phyloP scores from a whole-genome alignment of 2,797 vertebrate genomes.

The Clarias fuscus region DNA sequence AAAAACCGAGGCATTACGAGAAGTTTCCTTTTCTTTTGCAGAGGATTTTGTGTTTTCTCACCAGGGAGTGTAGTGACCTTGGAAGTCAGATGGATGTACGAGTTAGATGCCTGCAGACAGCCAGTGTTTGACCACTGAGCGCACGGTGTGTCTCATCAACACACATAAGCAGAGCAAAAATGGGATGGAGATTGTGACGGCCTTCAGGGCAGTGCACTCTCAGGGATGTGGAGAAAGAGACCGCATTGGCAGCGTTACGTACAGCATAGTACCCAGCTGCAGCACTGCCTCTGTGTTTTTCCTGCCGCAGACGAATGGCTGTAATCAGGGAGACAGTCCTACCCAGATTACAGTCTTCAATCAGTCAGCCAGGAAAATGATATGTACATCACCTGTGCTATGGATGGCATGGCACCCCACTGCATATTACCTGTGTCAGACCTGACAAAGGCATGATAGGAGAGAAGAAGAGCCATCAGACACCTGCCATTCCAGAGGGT shows the following conservation, averaged over 20 bases:
- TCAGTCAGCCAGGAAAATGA: constrained; percentile 83
- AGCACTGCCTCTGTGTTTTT: constrained; percentile 78
- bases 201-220: constrained; percentile 58
- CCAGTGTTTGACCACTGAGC: constrained; percentile 73
- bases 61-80: constrained; percentile 71
- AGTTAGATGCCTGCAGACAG: constrained; percentile 71
- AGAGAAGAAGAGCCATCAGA: constrained; percentile 75
- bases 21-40: constrained; percentile 47
- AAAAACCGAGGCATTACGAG: constrained; percentile 39
- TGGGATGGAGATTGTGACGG: constrained; percentile 82
- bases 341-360: constrained; percentile 84
- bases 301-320: constrained; percentile 71
- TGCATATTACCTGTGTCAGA: constrained; percentile 82
- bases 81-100: constrained; percentile 67
- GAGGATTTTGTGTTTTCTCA: constrained; percentile 55
- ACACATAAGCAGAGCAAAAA: constrained; percentile 73
- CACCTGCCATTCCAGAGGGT: constrained; percentile 69
- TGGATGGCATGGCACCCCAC: constrained; percentile 53
- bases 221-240: constrained; percentile 13
- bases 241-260: constrained; percentile 65
- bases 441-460: constrained; percentile 76
- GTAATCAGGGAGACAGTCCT: constrained; percentile 82
- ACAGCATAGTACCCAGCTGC: constrained; percentile 69
- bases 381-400: constrained; percentile 81
- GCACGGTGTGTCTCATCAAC: constrained; percentile 71